Evolutionary conservation across 2,888 invertebrate species (phyloP), one percentile per base, ranked within the genome.

Genomic region (Neelides folsomi): DNA sequence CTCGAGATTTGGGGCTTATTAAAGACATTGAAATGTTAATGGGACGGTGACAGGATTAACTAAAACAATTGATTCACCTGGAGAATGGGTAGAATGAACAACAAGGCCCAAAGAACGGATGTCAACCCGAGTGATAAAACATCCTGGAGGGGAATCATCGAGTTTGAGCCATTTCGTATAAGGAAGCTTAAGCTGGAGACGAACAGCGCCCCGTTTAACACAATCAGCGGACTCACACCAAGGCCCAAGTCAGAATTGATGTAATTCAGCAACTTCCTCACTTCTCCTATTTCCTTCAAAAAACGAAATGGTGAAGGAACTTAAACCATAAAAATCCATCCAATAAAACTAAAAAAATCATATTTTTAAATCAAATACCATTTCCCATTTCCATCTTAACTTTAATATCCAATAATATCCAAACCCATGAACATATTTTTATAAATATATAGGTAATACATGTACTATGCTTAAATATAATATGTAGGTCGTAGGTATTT

Each of bases 211-310:
- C 82, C 68, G 70, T 86, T 84, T 56, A 85, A 78, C 7, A 86
- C 13, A 9, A 63, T 13, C 10, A 63, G 43, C 1, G 60, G 59
- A n/a, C 58, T 58, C 9, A 86, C 81, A 1, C 84, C 81, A 0
- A 83, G 79, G 1, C 84, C 79, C 41, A 86, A 73, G 66, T 83
- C 80, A 58, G 81, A 77, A 69, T 88, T 88, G 42, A 87, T 74
- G 66, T 85, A 84, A 59, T 79, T 79, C 18, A 87, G 69, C 51
- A 86, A 71, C 66, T 86, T 86, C 55, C 79, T 79, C 63, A 86
- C 84, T 67, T 86, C 86, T 1, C 81, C 76, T 55, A 86, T 79
- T 73, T 86, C 85, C 83, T 84, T 67, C 39, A 71, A 70, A 52
- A 52, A 49, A 51, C 27, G 27, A 27, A 27, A 27, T 27, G 27